Evolutionary conservation across 2,888 invertebrate species (phyloP).

Genomic region (Apotomis betuletana): DNA sequence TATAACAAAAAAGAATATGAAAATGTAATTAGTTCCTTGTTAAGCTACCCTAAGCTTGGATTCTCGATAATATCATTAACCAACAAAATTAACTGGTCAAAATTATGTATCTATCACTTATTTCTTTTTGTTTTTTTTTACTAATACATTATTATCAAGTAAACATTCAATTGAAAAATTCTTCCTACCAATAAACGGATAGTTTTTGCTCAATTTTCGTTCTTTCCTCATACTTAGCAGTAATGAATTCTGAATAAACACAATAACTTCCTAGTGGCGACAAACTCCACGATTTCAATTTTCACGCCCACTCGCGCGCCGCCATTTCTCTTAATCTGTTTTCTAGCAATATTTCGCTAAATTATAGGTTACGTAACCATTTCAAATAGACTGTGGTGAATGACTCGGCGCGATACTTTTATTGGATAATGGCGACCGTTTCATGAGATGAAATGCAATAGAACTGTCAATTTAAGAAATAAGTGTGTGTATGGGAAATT

Average conservation of each 20-base stretch:
- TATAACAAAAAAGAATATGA: too few relatives aligned
- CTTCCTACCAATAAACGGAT: background rate
- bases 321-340: constrained; percentile 64
- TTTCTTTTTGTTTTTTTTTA: too few relatives aligned
- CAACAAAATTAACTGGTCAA: too few relatives aligned
- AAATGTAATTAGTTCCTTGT: too few relatives aligned
- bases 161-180: constrained; percentile 1
- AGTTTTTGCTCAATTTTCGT: constrained; percentile 24
- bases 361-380: constrained; percentile 60
- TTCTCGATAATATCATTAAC: too few relatives aligned
- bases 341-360: constrained; percentile 64
- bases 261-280: constrained; percentile 46
- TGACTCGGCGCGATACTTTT: constrained; percentile 10
- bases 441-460: constrained; percentile 13
- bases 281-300: constrained; percentile 60
- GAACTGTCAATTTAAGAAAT: constrained; percentile 8
- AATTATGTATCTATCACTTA: too few relatives aligned
- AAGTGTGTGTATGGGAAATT: background rate
- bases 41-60: too few relatives aligned
- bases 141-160: background rate
- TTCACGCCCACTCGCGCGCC: constrained; percentile 64
- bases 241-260: constrained; percentile 44
- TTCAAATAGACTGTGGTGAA: constrained; percentile 18
- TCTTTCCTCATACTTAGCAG: constrained; percentile 28
- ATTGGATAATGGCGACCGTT: constrained; percentile 21